These are phyloP conservation scores for Temnothorax nylanderi DNA, from an alignment of 1,140 invertebrate species.

Conservation along the genomic window DNA sequence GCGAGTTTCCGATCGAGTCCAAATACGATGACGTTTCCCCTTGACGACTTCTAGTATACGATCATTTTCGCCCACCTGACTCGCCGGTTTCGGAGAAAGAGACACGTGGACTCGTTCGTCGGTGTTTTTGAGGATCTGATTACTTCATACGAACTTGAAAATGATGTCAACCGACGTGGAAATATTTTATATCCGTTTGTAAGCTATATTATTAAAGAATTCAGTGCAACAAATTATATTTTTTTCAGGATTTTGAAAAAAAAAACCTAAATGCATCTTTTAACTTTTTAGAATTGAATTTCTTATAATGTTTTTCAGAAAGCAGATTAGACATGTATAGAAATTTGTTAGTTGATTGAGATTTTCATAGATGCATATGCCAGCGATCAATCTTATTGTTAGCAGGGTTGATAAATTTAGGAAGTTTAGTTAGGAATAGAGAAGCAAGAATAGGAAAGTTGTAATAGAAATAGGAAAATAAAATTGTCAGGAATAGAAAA, in stretches of 20 bases:
- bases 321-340: too few species aligned
- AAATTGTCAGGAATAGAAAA: not conserved
- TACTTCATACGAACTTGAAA: constrained; percentile 44
- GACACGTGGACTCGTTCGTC: constrained; percentile 42
- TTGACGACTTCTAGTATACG: not conserved
- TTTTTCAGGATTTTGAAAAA: too few species aligned
- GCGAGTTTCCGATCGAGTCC: not conserved
- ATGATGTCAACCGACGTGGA: constrained; percentile 65
- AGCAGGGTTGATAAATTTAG: not conserved
- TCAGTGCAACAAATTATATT: not conserved
- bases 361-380: not conserved
- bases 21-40: not conserved
- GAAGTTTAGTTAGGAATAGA: not conserved
- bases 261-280: too few species aligned
- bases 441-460: not conserved
- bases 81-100: constrained; percentile 69
- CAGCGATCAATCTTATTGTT: not conserved
- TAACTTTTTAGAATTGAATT: too few species aligned
- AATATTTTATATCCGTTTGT: not conserved
- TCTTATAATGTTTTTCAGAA: too few species aligned
- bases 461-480: not conserved
- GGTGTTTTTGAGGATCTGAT: constrained; percentile 30
- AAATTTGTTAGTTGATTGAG: too few species aligned
- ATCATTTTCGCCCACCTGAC: constrained; percentile 67
- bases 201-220: not conserved